phyloP scores from a whole-genome alignment of 2,888 invertebrate genomes.

The Pammene fasciana region DNA sequence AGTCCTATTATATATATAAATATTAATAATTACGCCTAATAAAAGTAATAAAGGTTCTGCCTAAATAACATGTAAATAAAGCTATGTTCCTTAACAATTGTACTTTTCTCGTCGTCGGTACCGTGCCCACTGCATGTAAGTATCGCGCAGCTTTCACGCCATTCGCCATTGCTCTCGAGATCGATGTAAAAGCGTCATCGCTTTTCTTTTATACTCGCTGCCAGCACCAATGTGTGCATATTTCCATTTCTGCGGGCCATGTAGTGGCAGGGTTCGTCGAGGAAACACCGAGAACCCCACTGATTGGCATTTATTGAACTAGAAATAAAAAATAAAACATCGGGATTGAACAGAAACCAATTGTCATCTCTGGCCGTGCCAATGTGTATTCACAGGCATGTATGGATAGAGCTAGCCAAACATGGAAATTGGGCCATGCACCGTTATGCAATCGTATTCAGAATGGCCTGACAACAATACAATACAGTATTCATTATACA shows the following conservation, averaged over 20 bases:
- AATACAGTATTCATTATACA: conserved; percentile 18
- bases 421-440: conserved; percentile 33
- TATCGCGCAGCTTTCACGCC: conserved; percentile 34
- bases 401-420: conserved; percentile 24
- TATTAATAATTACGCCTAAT: neutral
- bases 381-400: conserved; percentile 14
- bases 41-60: neutral
- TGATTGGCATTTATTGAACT: conserved; percentile 40
- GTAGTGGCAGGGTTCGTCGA: conserved; percentile 17
- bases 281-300: conserved; percentile 20
- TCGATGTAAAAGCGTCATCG: conserved; percentile 36
- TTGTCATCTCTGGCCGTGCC: conserved; percentile 22
- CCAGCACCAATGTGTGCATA: conserved; percentile 29
- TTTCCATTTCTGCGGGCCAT: conserved; percentile 22
- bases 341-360: conserved; percentile 26
- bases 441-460: conserved; percentile 20
- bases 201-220: conserved; percentile 33
- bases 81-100: neutral
- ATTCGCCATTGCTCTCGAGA: conserved; percentile 32
- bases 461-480: conserved; percentile 18
- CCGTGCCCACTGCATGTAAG: conserved; percentile 22
- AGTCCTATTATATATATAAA: neutral
- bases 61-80: neutral
- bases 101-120: conserved; percentile 8
- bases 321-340: conserved; percentile 34